A percentile compares a stretch with the other conserved stretches of the same genome.
phyloP scores from a whole-genome alignment of 1,140 invertebrate species.

The Cataglyphis hispanica region DNA sequence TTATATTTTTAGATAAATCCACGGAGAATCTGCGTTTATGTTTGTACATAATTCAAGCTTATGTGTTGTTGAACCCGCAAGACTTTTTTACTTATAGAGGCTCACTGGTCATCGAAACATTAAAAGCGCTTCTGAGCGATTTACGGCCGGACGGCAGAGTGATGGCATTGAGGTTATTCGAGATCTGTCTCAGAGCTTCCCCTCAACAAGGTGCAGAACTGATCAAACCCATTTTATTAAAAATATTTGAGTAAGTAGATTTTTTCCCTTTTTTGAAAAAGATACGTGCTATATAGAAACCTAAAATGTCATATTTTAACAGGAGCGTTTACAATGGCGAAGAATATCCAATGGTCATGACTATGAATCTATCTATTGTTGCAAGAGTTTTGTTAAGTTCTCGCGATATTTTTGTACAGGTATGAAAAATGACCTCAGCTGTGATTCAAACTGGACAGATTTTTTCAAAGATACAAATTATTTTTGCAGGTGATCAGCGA shows the following conservation, averaged over 20 bases:
- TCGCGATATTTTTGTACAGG: conserved; percentile 90
- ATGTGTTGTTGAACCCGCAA: conserved; percentile 93
- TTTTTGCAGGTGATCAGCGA: conserved; percentile 86
- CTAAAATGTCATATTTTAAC: conserved; percentile 70
- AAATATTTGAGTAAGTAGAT: conserved; percentile 89
- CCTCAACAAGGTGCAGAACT: conserved; percentile 89
- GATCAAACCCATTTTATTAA: conserved; percentile 89
- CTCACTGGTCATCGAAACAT: conserved; percentile 89
- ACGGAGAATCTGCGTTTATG: conserved; percentile 93
- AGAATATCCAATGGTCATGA: conserved; percentile 91
- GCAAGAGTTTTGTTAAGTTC: conserved; percentile 92
- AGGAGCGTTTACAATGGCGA: conserved; percentile 89
- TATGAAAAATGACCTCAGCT: conserved; percentile 65
- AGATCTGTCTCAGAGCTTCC: conserved; percentile 90
- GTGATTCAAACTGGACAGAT: background rate
- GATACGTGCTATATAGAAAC: background rate
- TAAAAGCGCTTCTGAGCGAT: conserved; percentile 92
- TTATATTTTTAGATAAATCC: conserved; percentile 89
- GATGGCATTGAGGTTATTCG: conserved; percentile 91
- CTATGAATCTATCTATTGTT: conserved; percentile 92
- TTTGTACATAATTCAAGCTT: conserved; percentile 93
- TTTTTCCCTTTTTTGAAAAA: background rate
- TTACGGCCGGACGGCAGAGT: conserved; percentile 93
- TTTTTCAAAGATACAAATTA: conserved; percentile 20
- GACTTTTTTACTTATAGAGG: conserved; percentile 92